Evolutionary conservation across 2,797 vertebrate species (phyloP), one percentile per base, ranked within the genome.

Genomic region (Cryptoprocta ferox): DNA sequence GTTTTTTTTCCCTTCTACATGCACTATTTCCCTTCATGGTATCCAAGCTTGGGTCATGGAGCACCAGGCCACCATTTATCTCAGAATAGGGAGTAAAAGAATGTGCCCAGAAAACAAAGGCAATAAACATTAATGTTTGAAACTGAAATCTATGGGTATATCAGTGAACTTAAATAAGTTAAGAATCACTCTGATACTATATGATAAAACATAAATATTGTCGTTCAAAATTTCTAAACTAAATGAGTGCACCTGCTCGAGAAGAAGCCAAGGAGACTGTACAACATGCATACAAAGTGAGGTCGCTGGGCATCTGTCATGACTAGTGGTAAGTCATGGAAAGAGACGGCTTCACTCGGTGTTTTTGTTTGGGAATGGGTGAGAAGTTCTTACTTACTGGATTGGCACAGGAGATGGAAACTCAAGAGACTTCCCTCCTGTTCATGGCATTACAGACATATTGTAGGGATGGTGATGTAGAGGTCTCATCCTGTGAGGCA

Each of bases 371-470:
- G 19, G 28, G 68, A 6, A 45, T 80, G 0, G 28, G 10, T 13
- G 8, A 73, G 9, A 16, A 84, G 1, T 1, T 10, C 19, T 71
- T 9, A 28, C 16, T 16, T 70, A 42, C 6, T 89, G 28, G 1
- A 0, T 11, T 61, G 11, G 2, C 7, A 39, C 45, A 82, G 21
- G 2, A 86, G 16, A 53, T 18, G 35, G 30, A 56, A 35, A 32
- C 13, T 4, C 30, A 80, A 48, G 48, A 76, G 6, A 19, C 6
- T 1, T 24, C n/a, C 5, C 8, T 37, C 26, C 4, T 21, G 4
- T 18, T 8, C 5, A 0, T 15, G 0, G 1, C 4, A 0, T 6
- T 79, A 6, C 2, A 39, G 50, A 53, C 11, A 4, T 30, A 63
- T 0, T 30, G 8, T 42, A 28, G 24, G 4, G 6, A 18, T 28